Evolutionary conservation across 1,140 invertebrate genomes (phyloP).

Genomic region (Thaumatotibia leucotreta): DNA sequence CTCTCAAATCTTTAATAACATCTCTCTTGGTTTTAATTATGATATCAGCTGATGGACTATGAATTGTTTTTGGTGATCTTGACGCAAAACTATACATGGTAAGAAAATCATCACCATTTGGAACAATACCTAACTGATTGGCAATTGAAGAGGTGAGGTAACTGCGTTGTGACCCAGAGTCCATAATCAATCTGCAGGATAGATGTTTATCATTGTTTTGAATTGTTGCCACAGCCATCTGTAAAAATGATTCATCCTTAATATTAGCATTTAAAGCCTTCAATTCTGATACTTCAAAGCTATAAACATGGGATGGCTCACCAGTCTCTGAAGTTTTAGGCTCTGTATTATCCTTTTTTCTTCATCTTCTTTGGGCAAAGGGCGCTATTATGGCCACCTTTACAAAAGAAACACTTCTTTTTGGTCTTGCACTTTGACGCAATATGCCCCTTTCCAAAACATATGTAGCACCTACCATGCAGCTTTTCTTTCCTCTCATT

Average conservation of each 20-base stretch:
- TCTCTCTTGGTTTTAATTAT: neutral
- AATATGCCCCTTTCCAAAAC: neutral
- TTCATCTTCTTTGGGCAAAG: neutral
- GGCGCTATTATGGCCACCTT: neutral
- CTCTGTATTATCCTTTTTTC: neutral
- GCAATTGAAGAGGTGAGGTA: neutral
- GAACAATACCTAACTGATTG: neutral
- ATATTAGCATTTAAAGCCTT: neutral
- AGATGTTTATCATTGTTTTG: neutral
- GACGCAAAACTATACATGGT: neutral
- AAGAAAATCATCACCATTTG: neutral
- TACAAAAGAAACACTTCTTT: neutral
- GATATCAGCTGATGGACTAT: conserved; percentile 1
- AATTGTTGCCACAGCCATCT: neutral
- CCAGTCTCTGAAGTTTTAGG: neutral
- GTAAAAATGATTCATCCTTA: neutral
- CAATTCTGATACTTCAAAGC: neutral
- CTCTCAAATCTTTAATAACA: neutral
- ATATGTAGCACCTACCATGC: neutral
- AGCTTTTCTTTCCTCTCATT: neutral
- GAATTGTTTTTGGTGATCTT: neutral
- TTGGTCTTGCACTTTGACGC: neutral
- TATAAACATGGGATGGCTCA: neutral
- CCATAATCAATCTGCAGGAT: neutral
- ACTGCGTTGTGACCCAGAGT: neutral